These are phyloP conservation scores for Falco rusticolus DNA, from an alignment of 2,797 vertebrate species.

Conservation along the genomic window DNA sequence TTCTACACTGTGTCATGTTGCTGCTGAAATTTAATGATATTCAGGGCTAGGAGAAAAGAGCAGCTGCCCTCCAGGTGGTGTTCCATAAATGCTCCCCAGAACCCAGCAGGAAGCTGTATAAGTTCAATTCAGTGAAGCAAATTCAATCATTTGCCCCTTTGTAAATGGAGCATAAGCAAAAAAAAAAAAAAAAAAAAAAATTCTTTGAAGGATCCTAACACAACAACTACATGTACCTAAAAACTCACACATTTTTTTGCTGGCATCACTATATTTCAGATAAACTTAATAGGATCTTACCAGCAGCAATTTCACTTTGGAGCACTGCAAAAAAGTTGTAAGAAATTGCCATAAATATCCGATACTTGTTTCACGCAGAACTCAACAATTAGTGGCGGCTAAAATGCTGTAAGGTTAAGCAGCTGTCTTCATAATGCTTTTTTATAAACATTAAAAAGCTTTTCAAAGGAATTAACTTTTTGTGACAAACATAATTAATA, in stretches of 20 bases:
- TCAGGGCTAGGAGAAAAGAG: slow-evolving; percentile 71
- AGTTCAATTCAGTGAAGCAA: slow-evolving; percentile 73
- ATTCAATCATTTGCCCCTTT: slow-evolving; percentile 73
- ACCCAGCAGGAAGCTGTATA: slow-evolving; percentile 71
- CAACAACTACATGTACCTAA: background rate
- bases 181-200: background rate
- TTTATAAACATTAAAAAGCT: background rate
- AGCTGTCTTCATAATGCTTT: background rate
- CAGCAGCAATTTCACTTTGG: background rate
- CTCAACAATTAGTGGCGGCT: background rate
- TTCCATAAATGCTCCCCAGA: slow-evolving; percentile 68
- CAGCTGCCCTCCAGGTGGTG: slow-evolving; percentile 74
- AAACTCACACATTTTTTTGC: background rate
- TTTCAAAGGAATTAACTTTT: slow-evolving; percentile 34
- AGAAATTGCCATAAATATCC: background rate
- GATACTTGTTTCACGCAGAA: background rate
- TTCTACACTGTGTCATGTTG: slow-evolving; percentile 55
- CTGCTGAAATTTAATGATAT: slow-evolving; percentile 72
- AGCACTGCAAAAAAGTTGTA: background rate
- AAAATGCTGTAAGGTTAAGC: background rate
- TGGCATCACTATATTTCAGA: background rate
- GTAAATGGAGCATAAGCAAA: slow-evolving; percentile 57
- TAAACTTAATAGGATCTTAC: background rate
- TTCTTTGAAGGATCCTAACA: slow-evolving; percentile 14
- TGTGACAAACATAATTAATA: slow-evolving; percentile 59